Conservation (phyloP, 2,797 vertebrate species). For the Aplochiton taeniatus region DNA sequence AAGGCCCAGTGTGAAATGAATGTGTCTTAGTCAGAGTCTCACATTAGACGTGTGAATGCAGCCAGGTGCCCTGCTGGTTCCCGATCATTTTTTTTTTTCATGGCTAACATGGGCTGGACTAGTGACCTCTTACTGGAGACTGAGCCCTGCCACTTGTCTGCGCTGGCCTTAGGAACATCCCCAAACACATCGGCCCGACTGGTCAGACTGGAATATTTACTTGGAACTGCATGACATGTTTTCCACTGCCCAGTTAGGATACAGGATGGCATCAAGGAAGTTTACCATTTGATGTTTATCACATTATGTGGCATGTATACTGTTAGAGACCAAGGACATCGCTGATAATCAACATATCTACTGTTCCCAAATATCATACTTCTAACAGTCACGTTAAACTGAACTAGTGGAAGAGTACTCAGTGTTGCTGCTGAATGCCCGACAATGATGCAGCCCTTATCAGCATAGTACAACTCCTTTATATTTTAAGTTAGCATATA, state of each 20-base stretch:
- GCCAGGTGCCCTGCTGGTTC: conserved; percentile 58
- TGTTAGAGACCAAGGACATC: no score
- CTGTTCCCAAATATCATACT: no score
- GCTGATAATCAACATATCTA: no score
- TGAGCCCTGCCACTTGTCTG: conserved; percentile 18
- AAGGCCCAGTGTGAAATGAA: conserved; percentile 58
- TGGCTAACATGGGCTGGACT: conserved; percentile 53
- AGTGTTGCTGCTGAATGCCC: no score
- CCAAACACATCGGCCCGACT: neutral
- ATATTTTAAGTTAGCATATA: conserved; percentile 62
- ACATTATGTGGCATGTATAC: no score
- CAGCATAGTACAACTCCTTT: conserved; percentile 70
- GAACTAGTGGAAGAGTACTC: no score
- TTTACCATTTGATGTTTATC: no score
- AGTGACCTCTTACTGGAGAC: conserved; percentile 59
- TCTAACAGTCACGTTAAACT: no score
- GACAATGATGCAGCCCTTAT: conserved; percentile 55
- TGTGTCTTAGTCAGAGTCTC: conserved; percentile 50
- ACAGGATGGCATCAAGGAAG: no score
- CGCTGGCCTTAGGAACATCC: no score
- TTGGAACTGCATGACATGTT: no score
- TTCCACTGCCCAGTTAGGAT: no score
- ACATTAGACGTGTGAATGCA: conserved; percentile 37
- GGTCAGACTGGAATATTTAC: neutral
- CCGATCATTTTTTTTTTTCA: conserved; percentile 62